Evolutionary conservation across 2,888 invertebrate genomes (phyloP), one percentile per base, ranked within the genome.

Genomic region (Aspidiotus rigidus): DNA sequence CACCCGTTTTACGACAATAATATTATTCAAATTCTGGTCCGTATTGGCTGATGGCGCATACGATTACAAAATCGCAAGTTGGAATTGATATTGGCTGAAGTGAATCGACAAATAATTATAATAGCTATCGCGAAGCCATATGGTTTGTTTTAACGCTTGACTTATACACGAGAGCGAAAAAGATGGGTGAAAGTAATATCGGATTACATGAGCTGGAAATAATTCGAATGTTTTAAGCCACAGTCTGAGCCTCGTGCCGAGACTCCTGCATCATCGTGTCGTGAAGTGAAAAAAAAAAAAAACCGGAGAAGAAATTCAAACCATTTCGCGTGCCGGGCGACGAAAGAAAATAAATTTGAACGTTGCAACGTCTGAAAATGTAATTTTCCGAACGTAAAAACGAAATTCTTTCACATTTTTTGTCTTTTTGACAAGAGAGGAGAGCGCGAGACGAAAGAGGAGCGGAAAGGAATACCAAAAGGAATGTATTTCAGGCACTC

Each of bases 311-410:
- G 62, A 62, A 62, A 62, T 62, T 62, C 62, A 16, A 62, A 42
- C 62, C 62, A 13, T 62, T 62, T 42, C 62, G 44, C 49, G 53
- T 28, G 49, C 62, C 44, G 62, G 44, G 49, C 49, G 49, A 49
- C 49, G 49, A 49, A 49, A n/a, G 49, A 49, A 11, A 44, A 49
- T 49, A 49, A 49, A 49, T 49, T 49, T 49, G 49, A 49, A 13
- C 49, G 49, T n/a, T 49, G n/a, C 49, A 49, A 49, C 49, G 49
- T 49, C 49, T 49, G 49, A 62, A 62, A 62, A 62, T 28, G 53
- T 62, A 62, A 62, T 62, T 62, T 62, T 62, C 62, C 49, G 49
- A 62, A 62, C 62, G 62, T 62, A 62, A 62, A 62, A 62, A 62
- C 62, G 62, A 62, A 62, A 62, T 62, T 49, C 62, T 62, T 62